Evolutionary conservation across 2,888 invertebrate genomes (phyloP), one percentile per base, ranked within the genome.

Genomic region (Bombyx huttoni): DNA sequence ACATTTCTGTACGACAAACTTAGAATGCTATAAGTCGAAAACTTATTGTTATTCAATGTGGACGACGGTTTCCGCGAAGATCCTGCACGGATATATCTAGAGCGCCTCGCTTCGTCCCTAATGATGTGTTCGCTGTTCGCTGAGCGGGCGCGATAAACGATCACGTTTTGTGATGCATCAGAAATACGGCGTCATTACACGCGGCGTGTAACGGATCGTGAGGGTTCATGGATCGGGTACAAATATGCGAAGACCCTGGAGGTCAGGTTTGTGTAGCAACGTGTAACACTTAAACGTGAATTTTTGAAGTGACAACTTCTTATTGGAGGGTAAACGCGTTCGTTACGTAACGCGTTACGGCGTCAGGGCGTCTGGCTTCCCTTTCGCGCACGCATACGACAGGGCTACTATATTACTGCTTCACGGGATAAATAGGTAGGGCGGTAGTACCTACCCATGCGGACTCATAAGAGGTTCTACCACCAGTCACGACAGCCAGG

Each of bases 111-210:
- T 12, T 40, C 40, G 12, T 40, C 40, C 40, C 40, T 40, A 40
- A 40, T 40, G 40, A 40, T 40, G 40, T 40, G 40, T 12, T 24
- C 24, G 48, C 45, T 46, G 45, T 49, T 46, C 52, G 10, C 47
- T 49, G 47, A 52, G 49, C 49, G 49, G 49, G 45, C 48, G 33
- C 34, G 52, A 50, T 49, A 52, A 47, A 24, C 40, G 50, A 52
- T 52, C 52, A 40, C 33, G 50, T 49, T 49, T 24, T 50, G 48
- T 40, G 47, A 52, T 52, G 47, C 47, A 50, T 52, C 47, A 40
- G 13, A 40, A 50, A 50, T 48, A 33, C 52, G 33, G 34, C 48
- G 33, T 24, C 50, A 48, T 48, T 50, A 50, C 13, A 24, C 47
- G 45, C 40, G 13, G 12, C n/a, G 24, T 24, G 50, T 24, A 34